Percentiles rank a stretch among this genome's conserved stretches.
Evolutionary conservation across 2,888 invertebrate species (phyloP).

Genomic region (Argynnis bischoffii): DNA sequence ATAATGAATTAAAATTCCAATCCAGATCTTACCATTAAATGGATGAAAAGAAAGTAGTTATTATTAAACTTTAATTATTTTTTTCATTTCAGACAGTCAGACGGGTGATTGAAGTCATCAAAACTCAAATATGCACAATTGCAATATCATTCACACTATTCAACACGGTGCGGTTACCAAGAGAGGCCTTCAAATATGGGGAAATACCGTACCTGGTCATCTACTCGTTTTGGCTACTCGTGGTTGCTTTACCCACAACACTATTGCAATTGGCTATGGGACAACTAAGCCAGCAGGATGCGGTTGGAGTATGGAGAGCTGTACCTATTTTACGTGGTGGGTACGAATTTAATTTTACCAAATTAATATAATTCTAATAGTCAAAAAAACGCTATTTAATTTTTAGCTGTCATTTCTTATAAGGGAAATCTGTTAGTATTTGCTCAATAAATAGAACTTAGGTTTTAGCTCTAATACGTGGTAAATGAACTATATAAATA

Average conservation of each 20-base stretch:
- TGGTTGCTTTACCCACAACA: slow-evolving; percentile 82
- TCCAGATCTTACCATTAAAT: background rate
- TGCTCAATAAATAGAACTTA: no score
- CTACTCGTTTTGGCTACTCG: slow-evolving; percentile 81
- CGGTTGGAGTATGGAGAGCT: slow-evolving; percentile 85
- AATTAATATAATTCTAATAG: no score
- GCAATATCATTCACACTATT: slow-evolving; percentile 83
- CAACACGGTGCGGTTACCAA: slow-evolving; percentile 83
- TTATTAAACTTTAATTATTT: background rate
- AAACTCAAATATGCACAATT: slow-evolving; percentile 79
- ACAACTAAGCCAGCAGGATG: slow-evolving; percentile 85
- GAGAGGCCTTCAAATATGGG: slow-evolving; percentile 82
- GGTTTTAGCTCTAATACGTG: no score
- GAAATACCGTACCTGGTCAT: slow-evolving; percentile 84
- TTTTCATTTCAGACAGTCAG: slow-evolving; percentile 63
- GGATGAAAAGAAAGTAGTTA: background rate
- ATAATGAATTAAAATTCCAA: no score
- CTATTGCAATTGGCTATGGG: slow-evolving; percentile 85
- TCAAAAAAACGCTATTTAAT: no score
- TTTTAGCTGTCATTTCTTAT: no score
- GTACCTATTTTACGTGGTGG: slow-evolving; percentile 85
- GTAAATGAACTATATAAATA: no score
- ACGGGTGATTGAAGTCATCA: slow-evolving; percentile 63
- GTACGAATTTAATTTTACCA: background rate
- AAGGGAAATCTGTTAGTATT: no score